A percentile compares a stretch with the other conserved stretches of the same genome.
Conservation (phyloP, 2,797 vertebrate species). For the Pantherophis vulpinus region DNA sequence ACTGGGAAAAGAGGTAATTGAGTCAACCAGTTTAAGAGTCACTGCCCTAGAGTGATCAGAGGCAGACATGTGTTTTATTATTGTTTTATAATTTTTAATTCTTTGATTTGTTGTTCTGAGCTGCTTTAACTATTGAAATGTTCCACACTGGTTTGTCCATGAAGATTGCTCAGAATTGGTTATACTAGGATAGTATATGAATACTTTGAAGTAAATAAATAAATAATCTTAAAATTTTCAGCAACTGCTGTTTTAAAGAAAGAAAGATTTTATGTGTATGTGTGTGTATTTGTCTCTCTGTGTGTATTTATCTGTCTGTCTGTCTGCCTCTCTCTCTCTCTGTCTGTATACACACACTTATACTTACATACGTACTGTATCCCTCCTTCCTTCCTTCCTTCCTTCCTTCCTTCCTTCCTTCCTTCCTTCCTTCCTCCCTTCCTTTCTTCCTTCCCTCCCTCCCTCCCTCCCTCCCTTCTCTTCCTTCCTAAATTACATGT, state of each 20-base stretch:
- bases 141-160: neutral
- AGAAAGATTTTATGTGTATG: neutral
- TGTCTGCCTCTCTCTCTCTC: too few species aligned
- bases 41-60: neutral
- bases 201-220: neutral
- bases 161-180: neutral
- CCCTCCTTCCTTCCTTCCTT: too few species aligned
- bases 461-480: too few species aligned
- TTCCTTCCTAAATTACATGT: neutral
- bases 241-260: neutral
- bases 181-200: neutral
- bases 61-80: neutral
- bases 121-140: neutral
- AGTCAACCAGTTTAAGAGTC: neutral
- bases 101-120: neutral
- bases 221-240: neutral
- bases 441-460: too few species aligned
- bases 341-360: too few species aligned
- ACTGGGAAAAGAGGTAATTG: neutral
- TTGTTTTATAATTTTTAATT: neutral
- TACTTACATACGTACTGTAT: too few species aligned
- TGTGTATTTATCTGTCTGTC: too few species aligned
- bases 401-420: too few species aligned
- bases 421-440: too few species aligned
- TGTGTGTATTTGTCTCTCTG: neutral